phyloP scores from a whole-genome alignment of 2,113 vertebrate species.

The Brienomyrus brachyistius region DNA sequence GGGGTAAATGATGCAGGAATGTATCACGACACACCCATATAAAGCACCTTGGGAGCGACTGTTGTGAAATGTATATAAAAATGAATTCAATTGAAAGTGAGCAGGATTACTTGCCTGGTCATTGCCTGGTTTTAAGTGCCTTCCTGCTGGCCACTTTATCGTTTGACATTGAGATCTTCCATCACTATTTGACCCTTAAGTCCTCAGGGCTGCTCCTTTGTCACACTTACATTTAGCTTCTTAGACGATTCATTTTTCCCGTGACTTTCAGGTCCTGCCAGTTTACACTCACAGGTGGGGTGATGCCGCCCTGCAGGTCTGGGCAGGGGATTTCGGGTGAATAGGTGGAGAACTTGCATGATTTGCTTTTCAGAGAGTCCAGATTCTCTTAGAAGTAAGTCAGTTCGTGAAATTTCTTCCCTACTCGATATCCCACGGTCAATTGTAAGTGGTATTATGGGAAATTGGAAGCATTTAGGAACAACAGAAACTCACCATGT shows the following conservation, averaged over 20 bases:
- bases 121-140: background rate
- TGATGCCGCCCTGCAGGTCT: background rate
- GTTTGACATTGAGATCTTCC: background rate
- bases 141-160: background rate
- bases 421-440: too few species aligned
- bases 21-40: background rate
- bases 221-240: background rate
- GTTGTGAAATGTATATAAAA: background rate
- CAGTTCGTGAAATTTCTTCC: too few species aligned
- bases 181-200: background rate
- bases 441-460: too few species aligned
- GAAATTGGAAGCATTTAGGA: too few species aligned
- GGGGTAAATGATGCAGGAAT: background rate
- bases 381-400: background rate
- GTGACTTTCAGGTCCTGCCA: background rate
- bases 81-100: background rate
- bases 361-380: background rate
- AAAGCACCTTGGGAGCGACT: background rate
- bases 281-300: background rate
- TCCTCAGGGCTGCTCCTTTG: background rate
- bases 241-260: background rate
- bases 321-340: background rate
- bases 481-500: too few species aligned
- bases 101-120: background rate
- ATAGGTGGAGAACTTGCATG: background rate